phyloP scores from a whole-genome alignment of 2,888 invertebrate species.

The Glaucopsyche alexis region DNA sequence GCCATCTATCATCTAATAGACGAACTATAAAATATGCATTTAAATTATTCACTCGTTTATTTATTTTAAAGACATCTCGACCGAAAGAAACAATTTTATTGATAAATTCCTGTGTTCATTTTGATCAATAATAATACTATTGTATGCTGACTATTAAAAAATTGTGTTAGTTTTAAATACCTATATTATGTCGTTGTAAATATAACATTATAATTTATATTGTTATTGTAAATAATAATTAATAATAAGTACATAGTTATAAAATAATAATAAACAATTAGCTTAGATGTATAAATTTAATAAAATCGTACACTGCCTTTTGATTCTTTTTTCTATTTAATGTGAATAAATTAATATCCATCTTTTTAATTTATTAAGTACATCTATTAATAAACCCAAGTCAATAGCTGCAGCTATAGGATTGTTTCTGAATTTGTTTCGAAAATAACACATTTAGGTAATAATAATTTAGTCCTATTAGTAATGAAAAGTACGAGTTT shows the following conservation, averaged over 20 bases:
- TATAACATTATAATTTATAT: conserved; percentile 5
- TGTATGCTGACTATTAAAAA: neutral
- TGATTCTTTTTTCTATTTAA: neutral
- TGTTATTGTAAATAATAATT: neutral
- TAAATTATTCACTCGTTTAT: neutral
- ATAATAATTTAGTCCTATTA: too few species aligned
- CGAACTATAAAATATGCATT: neutral
- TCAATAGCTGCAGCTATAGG: too few species aligned
- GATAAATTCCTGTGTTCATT: neutral
- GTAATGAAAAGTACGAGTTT: too few species aligned
- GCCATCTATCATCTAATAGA: neutral
- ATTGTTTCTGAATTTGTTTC: too few species aligned
- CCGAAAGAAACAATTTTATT: too few species aligned
- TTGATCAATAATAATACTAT: neutral
- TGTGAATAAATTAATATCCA: too few species aligned
- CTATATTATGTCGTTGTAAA: neutral
- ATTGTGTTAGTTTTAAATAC: neutral
- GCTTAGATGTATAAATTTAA: neutral
- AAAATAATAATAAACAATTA: neutral
- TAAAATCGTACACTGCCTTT: neutral
- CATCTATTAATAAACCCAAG: too few species aligned
- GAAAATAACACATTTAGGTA: too few species aligned
- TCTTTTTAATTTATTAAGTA: too few species aligned
- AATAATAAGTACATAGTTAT: neutral
- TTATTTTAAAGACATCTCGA: neutral